phyloP scores from a whole-genome alignment of 2,888 invertebrate species.

The Eulithis prunata region DNA sequence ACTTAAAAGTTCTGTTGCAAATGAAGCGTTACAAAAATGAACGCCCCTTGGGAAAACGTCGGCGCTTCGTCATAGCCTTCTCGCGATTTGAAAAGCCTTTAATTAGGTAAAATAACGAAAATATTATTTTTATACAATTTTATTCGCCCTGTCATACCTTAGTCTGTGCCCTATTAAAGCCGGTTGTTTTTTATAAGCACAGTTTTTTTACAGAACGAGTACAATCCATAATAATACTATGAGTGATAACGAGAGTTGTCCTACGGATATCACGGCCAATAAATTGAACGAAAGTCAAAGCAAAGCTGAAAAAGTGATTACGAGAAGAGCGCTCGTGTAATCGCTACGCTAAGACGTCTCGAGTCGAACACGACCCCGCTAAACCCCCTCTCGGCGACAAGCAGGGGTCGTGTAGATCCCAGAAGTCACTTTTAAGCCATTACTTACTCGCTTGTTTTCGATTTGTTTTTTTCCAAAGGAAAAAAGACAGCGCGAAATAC shows the following conservation, averaged over 20 bases:
- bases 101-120: neutral
- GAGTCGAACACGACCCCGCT: slow-evolving; percentile 46
- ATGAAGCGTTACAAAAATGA: slow-evolving; percentile 76
- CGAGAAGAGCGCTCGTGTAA: slow-evolving; percentile 49
- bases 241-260: slow-evolving; percentile 24
- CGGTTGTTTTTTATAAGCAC: neutral
- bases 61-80: slow-evolving; percentile 44
- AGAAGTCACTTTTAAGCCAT: slow-evolving; percentile 77
- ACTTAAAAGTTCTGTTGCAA: slow-evolving; percentile 74
- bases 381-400: slow-evolving; percentile 49
- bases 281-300: slow-evolving; percentile 34
- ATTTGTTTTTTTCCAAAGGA: slow-evolving; percentile 77
- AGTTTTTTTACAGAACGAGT: too few relatives aligned
- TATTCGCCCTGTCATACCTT: too few relatives aligned
- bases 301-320: slow-evolving; percentile 54
- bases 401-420: slow-evolving; percentile 55
- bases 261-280: slow-evolving; percentile 34
- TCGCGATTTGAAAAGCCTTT: slow-evolving; percentile 45
- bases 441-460: slow-evolving; percentile 80
- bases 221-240: neutral
- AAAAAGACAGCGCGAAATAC: slow-evolving; percentile 74
- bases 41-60: slow-evolving; percentile 55
- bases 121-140: neutral
- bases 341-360: slow-evolving; percentile 53
- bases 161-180: neutral